Conservation (phyloP, 2,888 invertebrate genomes). For the Trilocha varians region DNA sequence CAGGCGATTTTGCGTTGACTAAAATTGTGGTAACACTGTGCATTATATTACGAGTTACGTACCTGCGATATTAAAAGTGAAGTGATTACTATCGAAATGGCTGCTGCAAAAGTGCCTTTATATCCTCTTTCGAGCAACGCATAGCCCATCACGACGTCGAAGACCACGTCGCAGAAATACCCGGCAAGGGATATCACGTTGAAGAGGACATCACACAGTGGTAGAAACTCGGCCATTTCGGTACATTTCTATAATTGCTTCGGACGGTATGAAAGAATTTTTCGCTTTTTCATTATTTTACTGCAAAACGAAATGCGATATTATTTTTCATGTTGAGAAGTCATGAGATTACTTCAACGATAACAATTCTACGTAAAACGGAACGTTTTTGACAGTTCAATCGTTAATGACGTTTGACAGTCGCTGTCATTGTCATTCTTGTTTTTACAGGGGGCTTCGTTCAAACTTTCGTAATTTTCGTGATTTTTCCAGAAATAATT, state of each 20-base stretch:
- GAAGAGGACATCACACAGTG: slow-evolving; percentile 92
- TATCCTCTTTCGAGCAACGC: slow-evolving; percentile 81
- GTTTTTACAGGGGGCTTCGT: slow-evolving; percentile 8
- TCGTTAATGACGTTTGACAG: no score
- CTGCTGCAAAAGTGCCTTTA: slow-evolving; percentile 77
- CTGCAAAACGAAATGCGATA: slow-evolving; percentile 17
- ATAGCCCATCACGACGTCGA: slow-evolving; percentile 89
- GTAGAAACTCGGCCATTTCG: slow-evolving; percentile 86
- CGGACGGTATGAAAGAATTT: slow-evolving; percentile 11
- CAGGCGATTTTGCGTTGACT: no score
- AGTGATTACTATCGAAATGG: slow-evolving; percentile 79
- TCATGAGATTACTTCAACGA: no score
- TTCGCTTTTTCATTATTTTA: slow-evolving; percentile 19
- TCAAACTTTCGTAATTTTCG: slow-evolving; percentile 16
- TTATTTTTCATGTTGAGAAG: no score
- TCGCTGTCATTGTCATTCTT: neutral
- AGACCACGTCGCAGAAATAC: slow-evolving; percentile 93
- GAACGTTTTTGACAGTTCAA: slow-evolving; percentile 12
- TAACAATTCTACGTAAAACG: slow-evolving; percentile 12
- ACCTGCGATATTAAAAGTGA: slow-evolving; percentile 85
- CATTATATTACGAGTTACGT: slow-evolving; percentile 11
- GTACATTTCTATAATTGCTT: slow-evolving; percentile 37
- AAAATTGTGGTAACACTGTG: no score
- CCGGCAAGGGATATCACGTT: slow-evolving; percentile 92
- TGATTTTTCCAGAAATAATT: neutral